Conservation (phyloP, 2,888 invertebrate genomes). For the Aspidiotus rigidus region DNA sequence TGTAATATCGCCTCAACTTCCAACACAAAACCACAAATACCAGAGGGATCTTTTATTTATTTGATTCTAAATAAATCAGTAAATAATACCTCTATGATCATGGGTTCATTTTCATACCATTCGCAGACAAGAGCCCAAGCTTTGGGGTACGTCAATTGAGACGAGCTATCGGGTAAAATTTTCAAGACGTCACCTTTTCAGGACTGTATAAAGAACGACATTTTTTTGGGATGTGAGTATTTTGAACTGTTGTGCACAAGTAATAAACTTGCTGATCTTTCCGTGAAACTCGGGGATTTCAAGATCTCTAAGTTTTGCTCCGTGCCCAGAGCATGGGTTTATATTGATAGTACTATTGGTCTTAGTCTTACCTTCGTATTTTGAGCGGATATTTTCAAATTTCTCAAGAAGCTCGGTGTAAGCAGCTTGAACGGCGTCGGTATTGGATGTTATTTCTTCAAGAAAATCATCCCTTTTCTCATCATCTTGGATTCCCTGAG, state of each 20-base stretch:
- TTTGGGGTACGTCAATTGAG: not conserved
- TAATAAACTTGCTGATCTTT: not conserved
- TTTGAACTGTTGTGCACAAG: not conserved
- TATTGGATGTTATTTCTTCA: not conserved
- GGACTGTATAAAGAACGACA: not conserved
- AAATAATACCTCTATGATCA: not conserved
- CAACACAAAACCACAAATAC: not conserved
- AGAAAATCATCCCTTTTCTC: not conserved
- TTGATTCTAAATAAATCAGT: not conserved
- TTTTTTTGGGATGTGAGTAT: not conserved
- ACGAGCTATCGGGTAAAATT: not conserved
- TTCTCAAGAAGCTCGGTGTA: not conserved
- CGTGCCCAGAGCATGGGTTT: not conserved
- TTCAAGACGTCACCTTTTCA: not conserved
- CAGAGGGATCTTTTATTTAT: not conserved
- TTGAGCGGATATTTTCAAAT: not conserved
- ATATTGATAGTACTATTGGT: not conserved
- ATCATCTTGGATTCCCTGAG: not conserved
- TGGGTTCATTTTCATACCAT: not conserved
- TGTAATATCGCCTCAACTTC: not conserved
- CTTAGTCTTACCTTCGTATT: not conserved
- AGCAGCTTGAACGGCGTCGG: not conserved
- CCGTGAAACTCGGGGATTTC: not conserved
- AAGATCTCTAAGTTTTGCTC: not conserved
- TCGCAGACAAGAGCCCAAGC: not conserved